Percentiles rank a stretch among this genome's conserved stretches.
phyloP scores from a whole-genome alignment of 2,113 vertebrate species.

The Erinaceus europaeus region DNA sequence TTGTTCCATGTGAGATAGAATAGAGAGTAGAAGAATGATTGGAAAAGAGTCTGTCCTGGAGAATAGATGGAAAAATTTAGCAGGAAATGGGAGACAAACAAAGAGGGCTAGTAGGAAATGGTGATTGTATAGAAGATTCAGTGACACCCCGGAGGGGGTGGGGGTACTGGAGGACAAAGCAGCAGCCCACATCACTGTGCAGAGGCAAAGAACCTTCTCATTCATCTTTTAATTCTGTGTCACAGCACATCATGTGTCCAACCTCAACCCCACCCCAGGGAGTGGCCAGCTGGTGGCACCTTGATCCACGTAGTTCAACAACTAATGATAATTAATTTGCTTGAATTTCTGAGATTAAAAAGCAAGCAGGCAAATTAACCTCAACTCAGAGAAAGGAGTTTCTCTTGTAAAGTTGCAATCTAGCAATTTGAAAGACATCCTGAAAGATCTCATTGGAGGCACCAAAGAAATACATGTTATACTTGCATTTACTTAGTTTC shows the following conservation, averaged over 20 bases:
- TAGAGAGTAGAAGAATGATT: neutral
- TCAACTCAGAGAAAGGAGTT: neutral
- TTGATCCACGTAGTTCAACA: too few relatives aligned
- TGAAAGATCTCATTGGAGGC: neutral
- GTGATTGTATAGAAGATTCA: neutral
- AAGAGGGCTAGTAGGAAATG: too few relatives aligned
- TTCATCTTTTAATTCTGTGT: neutral
- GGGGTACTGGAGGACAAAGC: too few relatives aligned
- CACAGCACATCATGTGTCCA: neutral
- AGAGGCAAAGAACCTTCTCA: too few relatives aligned
- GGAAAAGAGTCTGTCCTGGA: neutral
- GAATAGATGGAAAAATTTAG: neutral
- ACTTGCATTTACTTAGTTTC: too few relatives aligned
- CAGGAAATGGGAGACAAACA: neutral
- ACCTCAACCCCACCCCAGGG: too few relatives aligned
- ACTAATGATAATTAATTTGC: neutral
- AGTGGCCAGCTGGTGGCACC: too few relatives aligned
- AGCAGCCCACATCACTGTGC: too few relatives aligned
- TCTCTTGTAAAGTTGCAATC: neutral
- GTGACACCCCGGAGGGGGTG: too few relatives aligned
- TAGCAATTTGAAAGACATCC: neutral
- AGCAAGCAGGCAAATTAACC: neutral
- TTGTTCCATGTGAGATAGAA: too few relatives aligned
- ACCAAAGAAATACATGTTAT: too few relatives aligned
- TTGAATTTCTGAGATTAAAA: neutral